Evolutionary conservation across 2,888 invertebrate genomes (phyloP).

Genomic region (Drosophila cognata): DNA sequence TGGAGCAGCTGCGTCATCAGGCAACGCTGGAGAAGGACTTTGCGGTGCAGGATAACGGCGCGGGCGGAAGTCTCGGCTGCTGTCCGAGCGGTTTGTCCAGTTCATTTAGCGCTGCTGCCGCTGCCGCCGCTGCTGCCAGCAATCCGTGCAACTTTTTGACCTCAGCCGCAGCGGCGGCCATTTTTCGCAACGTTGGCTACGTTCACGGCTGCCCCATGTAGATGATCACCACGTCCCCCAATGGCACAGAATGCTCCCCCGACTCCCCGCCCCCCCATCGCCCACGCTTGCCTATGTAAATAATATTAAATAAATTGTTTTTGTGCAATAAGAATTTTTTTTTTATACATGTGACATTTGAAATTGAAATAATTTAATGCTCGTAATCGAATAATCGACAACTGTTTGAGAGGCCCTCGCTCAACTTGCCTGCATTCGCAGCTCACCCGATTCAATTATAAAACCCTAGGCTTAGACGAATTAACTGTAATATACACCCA

Average conservation of each 20-base stretch:
- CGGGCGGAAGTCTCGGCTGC: slow-evolving; percentile 78
- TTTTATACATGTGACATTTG: not conserved
- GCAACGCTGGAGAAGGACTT: slow-evolving; percentile 91
- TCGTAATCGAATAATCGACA: slow-evolving; percentile 23
- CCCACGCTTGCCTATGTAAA: slow-evolving; percentile 62
- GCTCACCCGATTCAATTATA: slow-evolving; percentile 32
- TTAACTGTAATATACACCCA: slow-evolving; percentile 69
- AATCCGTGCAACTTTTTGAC: slow-evolving; percentile 88
- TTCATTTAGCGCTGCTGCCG: slow-evolving; percentile 71
- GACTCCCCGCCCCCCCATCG: too few species aligned
- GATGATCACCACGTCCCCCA: slow-evolving; percentile 42
- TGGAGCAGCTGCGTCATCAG: slow-evolving; percentile 94
- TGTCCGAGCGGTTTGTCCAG: slow-evolving; percentile 83
- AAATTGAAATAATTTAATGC: not conserved
- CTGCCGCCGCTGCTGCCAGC: slow-evolving; percentile 78
- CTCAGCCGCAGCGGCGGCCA: slow-evolving; percentile 88
- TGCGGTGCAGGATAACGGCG: slow-evolving; percentile 75
- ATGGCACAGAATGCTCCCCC: not conserved
- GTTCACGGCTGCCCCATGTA: slow-evolving; percentile 90
- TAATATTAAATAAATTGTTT: slow-evolving; percentile 41
- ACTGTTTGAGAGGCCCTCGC: slow-evolving; percentile 1
- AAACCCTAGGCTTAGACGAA: slow-evolving; percentile 66
- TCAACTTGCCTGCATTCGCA: not conserved
- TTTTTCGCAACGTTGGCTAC: slow-evolving; percentile 90
- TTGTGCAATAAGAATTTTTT: slow-evolving; percentile 67